phyloP scores from a whole-genome alignment of 2,888 invertebrate genomes.

The Torymus auratus region DNA sequence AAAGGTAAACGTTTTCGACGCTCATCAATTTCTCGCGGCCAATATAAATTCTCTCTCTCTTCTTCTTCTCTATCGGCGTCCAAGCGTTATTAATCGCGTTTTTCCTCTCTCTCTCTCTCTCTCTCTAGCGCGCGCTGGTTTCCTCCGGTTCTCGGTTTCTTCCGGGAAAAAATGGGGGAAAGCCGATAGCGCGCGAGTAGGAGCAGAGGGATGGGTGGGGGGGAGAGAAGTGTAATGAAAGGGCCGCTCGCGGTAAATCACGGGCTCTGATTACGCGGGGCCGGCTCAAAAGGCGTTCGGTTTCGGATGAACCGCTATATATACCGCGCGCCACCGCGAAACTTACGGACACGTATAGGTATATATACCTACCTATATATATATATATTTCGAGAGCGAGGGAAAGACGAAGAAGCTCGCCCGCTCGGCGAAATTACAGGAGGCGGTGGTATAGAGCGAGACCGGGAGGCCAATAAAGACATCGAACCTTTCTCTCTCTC shows the following conservation, averaged over 20 bases:
- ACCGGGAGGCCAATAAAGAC: conserved; percentile 47
- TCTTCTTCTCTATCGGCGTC: no score
- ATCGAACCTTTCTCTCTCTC: conserved; percentile 35
- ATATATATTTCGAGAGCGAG: conserved; percentile 28
- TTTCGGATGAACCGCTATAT: neutral
- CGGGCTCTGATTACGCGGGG: conserved; percentile 20
- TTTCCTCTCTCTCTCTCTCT: neutral
- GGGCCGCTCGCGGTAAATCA: conserved; percentile 26
- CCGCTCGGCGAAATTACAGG: conserved; percentile 35
- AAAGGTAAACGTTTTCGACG: conserved; percentile 15
- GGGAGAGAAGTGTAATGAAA: conserved; percentile 23
- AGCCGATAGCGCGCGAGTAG: neutral
- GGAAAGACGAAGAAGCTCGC: conserved; percentile 6
- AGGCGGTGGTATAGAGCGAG: neutral
- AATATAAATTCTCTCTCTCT: neutral
- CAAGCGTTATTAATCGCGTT: conserved; percentile 15
- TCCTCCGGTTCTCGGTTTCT: no score
- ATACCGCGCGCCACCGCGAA: neutral
- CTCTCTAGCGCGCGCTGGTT: no score
- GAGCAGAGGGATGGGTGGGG: neutral
- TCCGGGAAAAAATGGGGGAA: neutral
- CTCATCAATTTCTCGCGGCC: neutral
- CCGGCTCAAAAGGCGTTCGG: neutral
- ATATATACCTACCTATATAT: no score
- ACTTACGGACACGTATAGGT: neutral